Conservation (phyloP, 2,888 invertebrate genomes). For the Parochlus steinenii region DNA sequence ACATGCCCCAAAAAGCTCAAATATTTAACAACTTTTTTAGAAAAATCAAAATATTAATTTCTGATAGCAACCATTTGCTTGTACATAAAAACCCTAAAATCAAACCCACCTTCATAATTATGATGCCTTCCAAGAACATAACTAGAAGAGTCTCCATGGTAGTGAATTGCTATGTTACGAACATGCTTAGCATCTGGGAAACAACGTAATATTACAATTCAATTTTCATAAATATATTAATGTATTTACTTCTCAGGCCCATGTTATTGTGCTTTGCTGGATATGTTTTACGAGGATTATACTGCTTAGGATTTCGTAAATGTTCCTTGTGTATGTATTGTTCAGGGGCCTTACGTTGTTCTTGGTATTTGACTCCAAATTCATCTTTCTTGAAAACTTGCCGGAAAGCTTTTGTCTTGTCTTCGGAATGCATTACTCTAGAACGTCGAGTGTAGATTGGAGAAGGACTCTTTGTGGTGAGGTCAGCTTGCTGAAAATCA, state of each 20-base stretch:
- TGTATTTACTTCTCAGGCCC: conserved; percentile 7
- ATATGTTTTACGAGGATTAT: conserved; percentile 30
- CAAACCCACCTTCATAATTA: conserved; percentile 37
- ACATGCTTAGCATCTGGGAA: conserved; percentile 20
- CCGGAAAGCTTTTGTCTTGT: conserved; percentile 19
- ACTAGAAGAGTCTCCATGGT: conserved; percentile 43
- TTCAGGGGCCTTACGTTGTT: conserved; percentile 1
- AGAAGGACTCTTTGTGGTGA: too few relatives aligned
- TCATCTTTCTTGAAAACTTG: conserved; percentile 16
- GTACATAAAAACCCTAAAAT: conserved; percentile 3
- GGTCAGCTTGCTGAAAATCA: too few relatives aligned
- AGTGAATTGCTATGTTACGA: conserved; percentile 39
- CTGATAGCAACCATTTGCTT: neutral
- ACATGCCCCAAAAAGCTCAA: too few relatives aligned
- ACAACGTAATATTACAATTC: neutral
- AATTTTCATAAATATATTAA: neutral
- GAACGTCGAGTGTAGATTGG: conserved; percentile 19
- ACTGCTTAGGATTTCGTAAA: neutral
- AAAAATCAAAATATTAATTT: too few relatives aligned
- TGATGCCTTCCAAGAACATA: conserved; percentile 37
- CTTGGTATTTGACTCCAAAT: conserved; percentile 6
- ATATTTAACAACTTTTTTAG: too few relatives aligned
- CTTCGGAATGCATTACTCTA: conserved; percentile 22
- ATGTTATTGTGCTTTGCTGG: conserved; percentile 26
- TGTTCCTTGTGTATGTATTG: neutral